Percentiles rank a stretch among this genome's conserved stretches.
These are phyloP conservation scores for Coregonus ussuriensis DNA, from an alignment of 2,797 vertebrate species.

Conservation along the genomic window DNA sequence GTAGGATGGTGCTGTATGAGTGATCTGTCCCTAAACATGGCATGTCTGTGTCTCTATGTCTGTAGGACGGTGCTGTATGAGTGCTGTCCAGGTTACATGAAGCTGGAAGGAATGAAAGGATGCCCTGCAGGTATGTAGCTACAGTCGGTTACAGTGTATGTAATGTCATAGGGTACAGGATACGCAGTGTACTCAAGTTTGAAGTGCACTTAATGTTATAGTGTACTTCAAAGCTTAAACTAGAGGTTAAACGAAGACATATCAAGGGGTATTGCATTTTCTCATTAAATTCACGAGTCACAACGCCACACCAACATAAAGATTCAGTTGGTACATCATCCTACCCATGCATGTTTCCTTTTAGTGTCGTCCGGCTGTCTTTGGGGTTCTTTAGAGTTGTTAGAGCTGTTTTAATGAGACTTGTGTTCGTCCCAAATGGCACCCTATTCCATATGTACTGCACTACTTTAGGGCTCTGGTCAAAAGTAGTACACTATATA, in stretches of 20 bases:
- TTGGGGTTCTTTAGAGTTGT: background rate
- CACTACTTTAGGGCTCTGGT: background rate
- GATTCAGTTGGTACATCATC: background rate
- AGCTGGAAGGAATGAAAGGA: conserved; percentile 84
- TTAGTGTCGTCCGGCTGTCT: background rate
- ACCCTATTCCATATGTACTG: background rate
- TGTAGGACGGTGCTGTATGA: conserved; percentile 91
- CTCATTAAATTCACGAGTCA: background rate
- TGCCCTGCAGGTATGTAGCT: conserved; percentile 91
- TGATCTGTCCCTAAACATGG: conserved; percentile 58
- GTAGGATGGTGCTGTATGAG: conserved; percentile 81
- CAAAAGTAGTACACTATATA: background rate
- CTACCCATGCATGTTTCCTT: background rate
- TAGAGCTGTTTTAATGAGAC: background rate
- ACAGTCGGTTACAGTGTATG: background rate
- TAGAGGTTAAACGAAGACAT: background rate
- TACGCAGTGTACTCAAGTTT: background rate
- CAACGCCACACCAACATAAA: background rate
- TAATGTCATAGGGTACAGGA: background rate
- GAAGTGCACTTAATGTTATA: background rate
- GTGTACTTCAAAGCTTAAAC: background rate
- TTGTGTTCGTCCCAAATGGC: background rate
- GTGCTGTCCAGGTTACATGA: conserved; percentile 97
- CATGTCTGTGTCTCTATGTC: conserved; percentile 31
- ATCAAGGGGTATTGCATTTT: background rate